Base-by-base conservation (phyloP, 2,888 invertebrate species). In the Heliconius charithonia region DNA sequence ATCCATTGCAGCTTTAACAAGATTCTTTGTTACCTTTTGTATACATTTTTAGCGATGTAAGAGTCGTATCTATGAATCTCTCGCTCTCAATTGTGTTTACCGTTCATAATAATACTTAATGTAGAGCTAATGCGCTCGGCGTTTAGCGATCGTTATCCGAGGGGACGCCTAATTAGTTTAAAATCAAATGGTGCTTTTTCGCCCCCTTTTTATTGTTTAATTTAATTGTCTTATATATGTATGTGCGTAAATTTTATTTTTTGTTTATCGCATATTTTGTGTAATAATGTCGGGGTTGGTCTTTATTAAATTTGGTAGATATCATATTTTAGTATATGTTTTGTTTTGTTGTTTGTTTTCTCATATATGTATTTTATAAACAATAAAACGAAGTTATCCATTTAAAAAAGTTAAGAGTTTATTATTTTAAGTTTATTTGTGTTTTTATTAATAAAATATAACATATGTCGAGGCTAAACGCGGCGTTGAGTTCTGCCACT, bases 171-270 rank as follows among this genome's bases (percentile, higher is more conserved):
- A 92, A 93, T 93, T 92, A 92, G 90, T 90, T 90, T 84, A 87
- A 87, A 89, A 92, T 91, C 90, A 90, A 89, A 91, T 85, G 87
- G 87, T 84, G 87, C 86, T 91, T 90, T 91, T 91, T 90, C 88
- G 87, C 89, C 89, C 89, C 87, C 86, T 89, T 89, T 73, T 45
- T 63, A 71, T 89, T 89, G 88, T 89, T 89, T 87, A 86, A 83
- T 87, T 89, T 70, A 66, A 66, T 62, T 75, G 71, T 56, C 66
- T 41, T 65, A 70, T 29, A 32, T 75, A 25, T 7, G 63, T 63
- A 2, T 16, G 63, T 63, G 41, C 4, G 25, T 45, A 69, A n/a
- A 72, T 72, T 51, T 56, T 32, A 13, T 56, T 72, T 62, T 72
- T 72, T 72, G 56, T 79, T 79, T 71, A 27, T 41, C 41, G 16